Evolutionary conservation across 2,797 vertebrate genomes (phyloP), one percentile per base, ranked within the genome.

Genomic region (Syngnathus acus): DNA sequence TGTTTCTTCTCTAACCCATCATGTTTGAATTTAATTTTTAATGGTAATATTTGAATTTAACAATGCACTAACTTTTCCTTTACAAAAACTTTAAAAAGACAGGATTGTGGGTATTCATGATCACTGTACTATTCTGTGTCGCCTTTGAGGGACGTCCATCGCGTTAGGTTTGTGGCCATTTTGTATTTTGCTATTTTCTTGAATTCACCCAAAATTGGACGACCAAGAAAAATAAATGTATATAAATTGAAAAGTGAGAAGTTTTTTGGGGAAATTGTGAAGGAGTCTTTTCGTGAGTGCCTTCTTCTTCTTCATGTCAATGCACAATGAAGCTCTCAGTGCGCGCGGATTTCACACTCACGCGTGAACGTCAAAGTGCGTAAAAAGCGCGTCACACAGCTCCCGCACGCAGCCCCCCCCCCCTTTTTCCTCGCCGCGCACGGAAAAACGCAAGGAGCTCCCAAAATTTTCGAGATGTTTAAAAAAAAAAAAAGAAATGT

Each of bases 241-340:
- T 48, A 11, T 43, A 7, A 42, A 42, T 7, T 42, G 7, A 10
- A 10, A 43, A 3, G 9, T 43, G 2, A 11, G 9, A 3, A 2
- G 9, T 17, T 48, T 47, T 17, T 48, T 17, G 1, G 5, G 4
- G 13, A 48, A 48, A 17, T 48, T 11, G 42, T 59, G 38, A 65
- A 68, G 53, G 14, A 38, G 57, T 57, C 43, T 64, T 58, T 65
- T 45, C 32, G 32, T 58, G 23, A 7, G 26, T 57, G 26, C 14
- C 32, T 58, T 58, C 32, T 16, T 37, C 16, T 57, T 57, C 62
- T 81, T 39, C 68, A 78, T 79, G 87, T 89, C 84, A 89, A 89
- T 88, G 86, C 77, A 89, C 88, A 90, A 89, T 80, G 89, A 82
- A 68, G 80, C 85, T 73, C 86, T 89, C 85, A 87, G 87, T 89